Evolutionary conservation across 2,888 invertebrate species (phyloP).

Genomic region (Piscicola geometra): DNA sequence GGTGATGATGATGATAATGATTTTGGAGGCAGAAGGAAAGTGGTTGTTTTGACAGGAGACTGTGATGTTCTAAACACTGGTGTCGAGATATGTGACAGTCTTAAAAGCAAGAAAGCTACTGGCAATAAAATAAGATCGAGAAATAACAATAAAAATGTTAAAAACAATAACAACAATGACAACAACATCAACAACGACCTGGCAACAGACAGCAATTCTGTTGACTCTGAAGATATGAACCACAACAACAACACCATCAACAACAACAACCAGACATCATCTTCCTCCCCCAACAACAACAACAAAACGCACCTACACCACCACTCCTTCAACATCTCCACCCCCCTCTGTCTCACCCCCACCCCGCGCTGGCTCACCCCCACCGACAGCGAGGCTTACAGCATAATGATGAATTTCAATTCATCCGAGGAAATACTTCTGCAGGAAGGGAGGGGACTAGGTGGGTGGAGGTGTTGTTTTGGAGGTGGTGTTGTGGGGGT

Average conservation of each 20-base stretch:
- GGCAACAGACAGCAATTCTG: neutral
- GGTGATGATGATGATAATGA: neutral
- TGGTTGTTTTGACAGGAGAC: neutral
- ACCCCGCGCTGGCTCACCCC: neutral
- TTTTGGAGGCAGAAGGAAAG: neutral
- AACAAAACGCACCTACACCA: neutral
- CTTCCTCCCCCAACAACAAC: no score
- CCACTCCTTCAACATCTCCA: neutral
- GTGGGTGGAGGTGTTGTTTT: neutral
- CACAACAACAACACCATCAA: no score
- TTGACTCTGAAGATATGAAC: neutral
- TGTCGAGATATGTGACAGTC: neutral
- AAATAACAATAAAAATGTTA: neutral
- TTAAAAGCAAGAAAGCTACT: neutral
- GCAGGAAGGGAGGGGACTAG: neutral
- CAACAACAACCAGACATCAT: no score
- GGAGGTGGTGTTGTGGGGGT: no score
- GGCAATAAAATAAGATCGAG: neutral
- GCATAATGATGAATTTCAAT: constrained; percentile 7
- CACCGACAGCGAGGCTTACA: neutral
- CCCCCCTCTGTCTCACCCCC: neutral
- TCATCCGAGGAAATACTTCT: neutral
- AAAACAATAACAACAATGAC: neutral
- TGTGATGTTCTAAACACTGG: neutral
- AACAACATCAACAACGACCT: neutral